Evolutionary conservation across 2,888 invertebrate genomes (phyloP).

Genomic region (Catonia carolina): DNA sequence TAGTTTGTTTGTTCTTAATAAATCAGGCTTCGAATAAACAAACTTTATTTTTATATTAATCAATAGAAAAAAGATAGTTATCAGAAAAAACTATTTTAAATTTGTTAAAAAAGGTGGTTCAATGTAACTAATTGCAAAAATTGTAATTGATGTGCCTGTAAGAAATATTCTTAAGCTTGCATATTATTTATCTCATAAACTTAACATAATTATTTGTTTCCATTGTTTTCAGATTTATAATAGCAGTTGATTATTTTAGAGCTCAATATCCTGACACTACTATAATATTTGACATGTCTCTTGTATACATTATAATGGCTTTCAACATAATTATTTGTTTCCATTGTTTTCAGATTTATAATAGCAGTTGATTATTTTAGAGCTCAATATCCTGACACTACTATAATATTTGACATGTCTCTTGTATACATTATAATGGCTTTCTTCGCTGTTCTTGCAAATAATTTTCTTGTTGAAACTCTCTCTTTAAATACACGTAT

Average conservation of each 20-base stretch:
- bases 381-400: slow-evolving; percentile 70
- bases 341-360: slow-evolving; percentile 63
- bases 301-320: too few relatives aligned
- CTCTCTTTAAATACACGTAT: slow-evolving; percentile 77
- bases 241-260: slow-evolving; percentile 90
- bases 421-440: slow-evolving; percentile 87
- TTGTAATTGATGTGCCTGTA: too few relatives aligned
- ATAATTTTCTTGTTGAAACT: slow-evolving; percentile 76
- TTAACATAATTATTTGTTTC: too few relatives aligned
- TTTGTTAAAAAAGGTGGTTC: too few relatives aligned
- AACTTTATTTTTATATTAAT: too few relatives aligned
- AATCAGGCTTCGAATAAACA: too few relatives aligned
- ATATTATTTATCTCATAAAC: too few relatives aligned
- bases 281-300: slow-evolving; percentile 87
- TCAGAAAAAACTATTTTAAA: too few relatives aligned
- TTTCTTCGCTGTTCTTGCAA: slow-evolving; percentile 76
- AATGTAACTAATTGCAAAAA: too few relatives aligned
- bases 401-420: slow-evolving; percentile 89
- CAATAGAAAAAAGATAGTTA: too few relatives aligned
- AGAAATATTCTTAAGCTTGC: too few relatives aligned
- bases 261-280: slow-evolving; percentile 73
- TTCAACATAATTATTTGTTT: neutral
- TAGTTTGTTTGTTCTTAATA: too few relatives aligned
- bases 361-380: slow-evolving; percentile 92
- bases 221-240: slow-evolving; percentile 67